Evolutionary conservation across 35 echinoderm and acorn worm genomes (phyloP), one percentile per base, ranked within the genome.

Genomic region (Patiria miniata): DNA sequence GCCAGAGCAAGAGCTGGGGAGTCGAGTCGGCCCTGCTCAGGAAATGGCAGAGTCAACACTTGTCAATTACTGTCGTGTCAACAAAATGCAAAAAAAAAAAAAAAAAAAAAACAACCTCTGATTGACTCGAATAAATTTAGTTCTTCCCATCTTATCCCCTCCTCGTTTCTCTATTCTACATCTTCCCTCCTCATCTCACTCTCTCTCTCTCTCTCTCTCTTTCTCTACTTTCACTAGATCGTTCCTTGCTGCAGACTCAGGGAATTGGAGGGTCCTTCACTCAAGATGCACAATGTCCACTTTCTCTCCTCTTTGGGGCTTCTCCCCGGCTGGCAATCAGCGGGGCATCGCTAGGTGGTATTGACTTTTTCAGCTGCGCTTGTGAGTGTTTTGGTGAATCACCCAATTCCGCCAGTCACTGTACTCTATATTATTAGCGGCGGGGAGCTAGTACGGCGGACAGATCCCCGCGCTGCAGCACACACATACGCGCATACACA

Each of bases 371-470:
- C 65, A 73, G 65, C 65, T 73, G 65, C 34, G 65, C 65, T 73
- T 73, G 65, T 73, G 34, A 73, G 65, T 73, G 65, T 73, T 73
- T 73, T 73, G 65, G 65, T 73, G 65, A 73, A 73, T 73, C 65
- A 73, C 65, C 65, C 65, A 28, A 30, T 73, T 73, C 34, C 26
- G 34, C 65, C 65, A 73, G 65, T 73, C 65, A 73, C 26, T 34
- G 65, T 73, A 73, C 65, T 73, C 65, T 73, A 73, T 28, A 73
- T 73, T 73, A 73, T 26, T 32, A 23, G 65, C 65, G 42, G 42
- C 4, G 12, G n/a, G n/a, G n/a, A n/a, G n/a, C n/a, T n/a, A n/a
- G n/a, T n/a, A 12, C 42, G 29, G 34, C 65, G 65, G 16, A 73
- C 26, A 7, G 65, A 73, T 73, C 65, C 34, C 19, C 19, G 57